Evolutionary conservation across 2,888 invertebrate species (phyloP).

Genomic region (Girardia tigrina): DNA sequence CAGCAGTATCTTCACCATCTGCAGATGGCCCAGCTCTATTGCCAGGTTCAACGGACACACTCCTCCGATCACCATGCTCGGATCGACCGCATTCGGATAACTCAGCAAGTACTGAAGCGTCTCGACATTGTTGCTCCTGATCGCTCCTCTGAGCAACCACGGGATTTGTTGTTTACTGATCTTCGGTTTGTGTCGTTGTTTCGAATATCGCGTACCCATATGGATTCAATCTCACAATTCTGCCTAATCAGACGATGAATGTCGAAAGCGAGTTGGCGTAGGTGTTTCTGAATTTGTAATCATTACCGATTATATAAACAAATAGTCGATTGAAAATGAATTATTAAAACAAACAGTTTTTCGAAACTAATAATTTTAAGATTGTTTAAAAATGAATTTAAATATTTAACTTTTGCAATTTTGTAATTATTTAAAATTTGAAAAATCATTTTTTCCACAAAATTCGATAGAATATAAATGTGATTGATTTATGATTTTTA

Average conservation of each 20-base stretch:
- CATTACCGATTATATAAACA: not conserved
- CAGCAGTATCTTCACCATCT: constrained; percentile 37
- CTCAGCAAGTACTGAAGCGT: constrained; percentile 36
- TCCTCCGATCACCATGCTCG: constrained; percentile 37
- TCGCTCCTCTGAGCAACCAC: constrained; percentile 37
- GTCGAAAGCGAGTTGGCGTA: not conserved
- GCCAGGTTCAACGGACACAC: constrained; percentile 36
- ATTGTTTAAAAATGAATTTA: too few species aligned
- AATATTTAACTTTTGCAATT: too few species aligned
- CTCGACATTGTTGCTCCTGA: constrained; percentile 36
- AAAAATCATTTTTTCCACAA: too few species aligned
- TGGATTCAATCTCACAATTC: not conserved
- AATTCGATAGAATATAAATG: too few species aligned
- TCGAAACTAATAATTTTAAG: not conserved
- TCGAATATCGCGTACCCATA: constrained; percentile 36
- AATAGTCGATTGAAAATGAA: not conserved
- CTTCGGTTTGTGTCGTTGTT: constrained; percentile 36
- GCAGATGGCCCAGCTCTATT: constrained; percentile 35
- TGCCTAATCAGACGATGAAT: not conserved
- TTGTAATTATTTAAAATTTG: too few species aligned
- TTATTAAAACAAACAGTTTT: not conserved
- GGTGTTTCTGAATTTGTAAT: not conserved
- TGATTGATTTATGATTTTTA: too few species aligned
- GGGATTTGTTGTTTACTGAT: constrained; percentile 36
- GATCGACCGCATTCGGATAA: constrained; percentile 37